Percentiles rank a stretch among this genome's conserved stretches.
Conservation (phyloP, 2,888 invertebrate genomes). For the Thalpophila matura region DNA sequence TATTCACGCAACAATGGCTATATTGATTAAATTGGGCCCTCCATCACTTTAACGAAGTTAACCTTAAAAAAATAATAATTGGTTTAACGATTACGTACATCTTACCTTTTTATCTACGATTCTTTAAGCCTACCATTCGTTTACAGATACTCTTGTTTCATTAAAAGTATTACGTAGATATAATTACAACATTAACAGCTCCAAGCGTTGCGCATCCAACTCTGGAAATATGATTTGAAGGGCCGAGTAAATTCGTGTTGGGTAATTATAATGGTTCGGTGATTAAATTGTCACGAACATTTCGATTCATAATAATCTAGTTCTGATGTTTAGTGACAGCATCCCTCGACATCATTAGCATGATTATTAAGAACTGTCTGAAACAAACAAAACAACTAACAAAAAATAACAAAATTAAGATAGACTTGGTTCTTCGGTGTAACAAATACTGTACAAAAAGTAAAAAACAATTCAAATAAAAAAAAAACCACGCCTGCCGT, state of each 20-base stretch:
- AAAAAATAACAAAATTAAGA: too few relatives aligned
- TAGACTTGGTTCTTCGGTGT: too few relatives aligned
- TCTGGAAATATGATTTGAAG: constrained; percentile 34
- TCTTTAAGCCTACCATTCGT: background rate
- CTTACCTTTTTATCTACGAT: too few relatives aligned
- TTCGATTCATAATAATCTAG: constrained; percentile 2
- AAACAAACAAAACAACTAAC: too few relatives aligned
- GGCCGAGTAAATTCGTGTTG: constrained; percentile 3
- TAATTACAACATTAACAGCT: constrained; percentile 5
- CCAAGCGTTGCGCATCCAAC: constrained; percentile 1
- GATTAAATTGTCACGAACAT: constrained; percentile 12
- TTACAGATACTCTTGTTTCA: constrained; percentile 16
- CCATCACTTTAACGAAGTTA: constrained; percentile 1
- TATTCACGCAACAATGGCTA: constrained; percentile 18
- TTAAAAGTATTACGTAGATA: constrained; percentile 17
- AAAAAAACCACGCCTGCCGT: too few relatives aligned
- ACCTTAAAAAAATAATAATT: constrained; percentile 8
- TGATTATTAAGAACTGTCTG: too few relatives aligned
- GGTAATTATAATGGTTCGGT: constrained; percentile 23
- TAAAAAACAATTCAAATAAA: too few relatives aligned
- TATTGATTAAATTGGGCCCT: constrained; percentile 19
- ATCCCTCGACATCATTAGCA: too few relatives aligned
- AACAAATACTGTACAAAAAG: too few relatives aligned
- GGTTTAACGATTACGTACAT: background rate
- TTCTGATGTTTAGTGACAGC: too few relatives aligned